Percentiles rank a stretch among this genome's conserved stretches.
Conservation (phyloP, 2,888 invertebrate species). For the Tyria jacobaeae region DNA sequence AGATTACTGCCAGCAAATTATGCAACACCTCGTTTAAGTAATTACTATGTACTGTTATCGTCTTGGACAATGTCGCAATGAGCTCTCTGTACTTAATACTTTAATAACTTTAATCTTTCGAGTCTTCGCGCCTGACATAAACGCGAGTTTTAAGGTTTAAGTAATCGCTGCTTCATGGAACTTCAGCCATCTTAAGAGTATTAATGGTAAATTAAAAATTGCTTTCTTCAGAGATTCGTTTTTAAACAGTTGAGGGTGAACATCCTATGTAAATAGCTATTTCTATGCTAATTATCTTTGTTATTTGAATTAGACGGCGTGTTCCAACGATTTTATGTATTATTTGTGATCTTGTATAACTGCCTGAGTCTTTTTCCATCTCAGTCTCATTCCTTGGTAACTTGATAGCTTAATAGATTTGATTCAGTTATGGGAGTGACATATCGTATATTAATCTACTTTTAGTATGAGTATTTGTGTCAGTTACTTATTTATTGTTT, state of each 20-base stretch:
- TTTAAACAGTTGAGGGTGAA: not conserved
- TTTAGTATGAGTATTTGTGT: not conserved
- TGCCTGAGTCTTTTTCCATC: too few relatives aligned
- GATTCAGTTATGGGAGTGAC: not conserved
- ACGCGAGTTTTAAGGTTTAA: conserved; percentile 10
- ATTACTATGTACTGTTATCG: conserved; percentile 19
- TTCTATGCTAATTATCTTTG: too few relatives aligned
- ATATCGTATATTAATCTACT: not conserved
- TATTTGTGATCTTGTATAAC: too few relatives aligned
- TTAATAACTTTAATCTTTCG: conserved; percentile 19
- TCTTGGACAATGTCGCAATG: conserved; percentile 14
- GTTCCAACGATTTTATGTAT: too few relatives aligned
- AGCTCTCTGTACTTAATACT: conserved; percentile 21
- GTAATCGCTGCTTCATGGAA: conserved; percentile 1
- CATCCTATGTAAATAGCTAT: too few relatives aligned
- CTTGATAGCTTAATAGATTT: not conserved
- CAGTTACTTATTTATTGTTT: not conserved
- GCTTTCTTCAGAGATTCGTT: not conserved
- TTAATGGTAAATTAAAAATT: conserved; percentile 2
- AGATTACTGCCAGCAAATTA: not conserved
- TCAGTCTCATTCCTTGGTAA: too few relatives aligned
- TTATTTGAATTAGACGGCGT: too few relatives aligned
- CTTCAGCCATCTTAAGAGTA: not conserved
- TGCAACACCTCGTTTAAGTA: conserved; percentile 12
- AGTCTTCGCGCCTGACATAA: conserved; percentile 23